Evolutionary conservation across 2,888 invertebrate species (phyloP), one percentile per base, ranked within the genome.

Genomic region (Cepaea hortensis): DNA sequence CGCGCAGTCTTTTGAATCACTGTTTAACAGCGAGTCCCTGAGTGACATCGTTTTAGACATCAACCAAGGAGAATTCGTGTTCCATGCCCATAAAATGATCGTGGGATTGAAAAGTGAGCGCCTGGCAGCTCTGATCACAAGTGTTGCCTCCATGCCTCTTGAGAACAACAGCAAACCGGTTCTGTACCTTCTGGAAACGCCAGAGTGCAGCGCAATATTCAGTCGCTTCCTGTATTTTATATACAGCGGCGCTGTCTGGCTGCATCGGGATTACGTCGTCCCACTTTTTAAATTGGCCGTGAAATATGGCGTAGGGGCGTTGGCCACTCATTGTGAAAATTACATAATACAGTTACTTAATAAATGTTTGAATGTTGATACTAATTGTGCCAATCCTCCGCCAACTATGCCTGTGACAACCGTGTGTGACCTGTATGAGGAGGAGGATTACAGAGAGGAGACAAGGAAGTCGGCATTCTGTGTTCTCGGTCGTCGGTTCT

Each of bases 221-320:
- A 92, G 93, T 35, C 90, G 93, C 18, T 94, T 94, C 88, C 90
- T 94, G 55, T 93, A 93, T 85, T 94, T 93, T 85, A 91, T 93
- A 76, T 94, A 94, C 89, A 93, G 93, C 84, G 94, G 94, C 9
- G 92, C 91, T 1, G 93, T 94, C 46, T 92, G 92, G 92, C 89
- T 94, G 84, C 93, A 93, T 85, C 89, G 93, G 75, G 92, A 93
- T 73, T 92, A 93, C 89, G 93, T 93, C 20, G 90, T 94, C 76
- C 91, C 93, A 7, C 90, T 94, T 61, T 93, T 92, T 87, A 91
- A 92, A 85, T 90, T 94, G 84, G 93, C 93, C 3, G 91, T 92
- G 81, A 93, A 93, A 88, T 94, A 94, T 87, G 90, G 91, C 48
- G 92, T 94, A 11, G 90, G 90, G 76, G 87, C 93, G 7, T 87